phyloP scores from a whole-genome alignment of 1,140 invertebrate genomes.

The Batillaria attramentaria region DNA sequence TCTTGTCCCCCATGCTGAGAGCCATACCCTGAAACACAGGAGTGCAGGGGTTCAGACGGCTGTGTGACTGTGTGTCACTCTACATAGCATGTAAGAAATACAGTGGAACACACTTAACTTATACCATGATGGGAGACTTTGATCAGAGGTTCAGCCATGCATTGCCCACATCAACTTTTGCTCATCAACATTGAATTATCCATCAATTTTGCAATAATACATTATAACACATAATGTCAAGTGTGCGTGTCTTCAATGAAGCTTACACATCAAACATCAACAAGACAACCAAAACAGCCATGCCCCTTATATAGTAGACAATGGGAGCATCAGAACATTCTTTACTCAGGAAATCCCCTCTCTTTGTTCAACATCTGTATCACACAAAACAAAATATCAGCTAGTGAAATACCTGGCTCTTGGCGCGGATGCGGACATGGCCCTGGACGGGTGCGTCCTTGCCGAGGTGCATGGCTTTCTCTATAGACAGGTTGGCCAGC shows the following conservation, averaged over 20 bases:
- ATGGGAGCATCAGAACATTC: neutral
- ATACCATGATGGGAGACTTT: too few relatives aligned
- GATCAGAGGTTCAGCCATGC: too few relatives aligned
- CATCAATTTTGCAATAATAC: neutral
- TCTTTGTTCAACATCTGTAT: neutral
- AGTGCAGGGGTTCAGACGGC: too few relatives aligned
- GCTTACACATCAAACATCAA: neutral
- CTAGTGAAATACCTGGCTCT: constrained; percentile 85
- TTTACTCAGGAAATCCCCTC: neutral
- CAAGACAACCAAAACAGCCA: neutral
- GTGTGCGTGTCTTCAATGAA: too few relatives aligned
- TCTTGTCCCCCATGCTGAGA: constrained; percentile 95
- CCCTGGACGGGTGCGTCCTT: constrained; percentile 89
- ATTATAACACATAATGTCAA: neutral
- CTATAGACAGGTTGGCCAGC: constrained; percentile 97
- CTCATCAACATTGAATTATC: too few relatives aligned
- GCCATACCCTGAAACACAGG: constrained; percentile 90
- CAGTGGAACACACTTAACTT: too few relatives aligned
- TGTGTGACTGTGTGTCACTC: neutral
- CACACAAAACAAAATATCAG: neutral
- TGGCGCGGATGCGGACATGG: constrained; percentile 97
- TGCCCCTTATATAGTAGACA: neutral
- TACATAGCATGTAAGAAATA: neutral
- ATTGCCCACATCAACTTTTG: too few relatives aligned
- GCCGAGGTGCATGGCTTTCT: constrained; percentile 91